A percentile compares a stretch with the other conserved stretches of the same genome.
phyloP scores from a whole-genome alignment of 2,797 vertebrate species.

The Cossypha heuglini region DNA sequence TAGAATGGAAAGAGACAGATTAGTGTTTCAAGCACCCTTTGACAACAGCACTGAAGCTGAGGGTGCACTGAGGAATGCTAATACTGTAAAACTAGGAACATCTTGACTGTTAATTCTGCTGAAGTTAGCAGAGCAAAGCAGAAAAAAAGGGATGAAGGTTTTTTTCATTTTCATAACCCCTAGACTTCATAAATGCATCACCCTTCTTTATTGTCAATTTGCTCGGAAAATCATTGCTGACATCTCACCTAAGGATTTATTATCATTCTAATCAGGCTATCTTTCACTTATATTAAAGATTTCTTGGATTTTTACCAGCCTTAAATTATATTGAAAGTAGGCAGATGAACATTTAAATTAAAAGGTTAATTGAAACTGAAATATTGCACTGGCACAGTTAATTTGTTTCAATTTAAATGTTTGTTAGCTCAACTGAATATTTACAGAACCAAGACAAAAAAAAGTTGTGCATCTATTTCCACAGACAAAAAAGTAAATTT shows the following conservation, averaged over 20 bases:
- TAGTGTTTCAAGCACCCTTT: conserved; percentile 15
- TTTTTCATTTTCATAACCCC: not conserved
- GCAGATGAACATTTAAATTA: conserved; percentile 45
- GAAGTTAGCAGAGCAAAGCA: not conserved
- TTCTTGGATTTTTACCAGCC: conserved; percentile 38
- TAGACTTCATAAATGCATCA: conserved; percentile 7
- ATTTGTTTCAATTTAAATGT: conserved; percentile 41
- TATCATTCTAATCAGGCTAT: not conserved
- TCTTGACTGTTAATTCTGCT: conserved; percentile 39
- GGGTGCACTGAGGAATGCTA: not conserved
- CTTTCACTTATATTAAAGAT: not conserved
- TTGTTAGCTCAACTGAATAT: conserved; percentile 34
- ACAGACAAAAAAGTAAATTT: not conserved
- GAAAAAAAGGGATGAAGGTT: fast-evolving
- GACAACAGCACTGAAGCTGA: not conserved
- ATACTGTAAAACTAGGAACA: conserved; percentile 4
- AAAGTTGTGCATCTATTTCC: not conserved
- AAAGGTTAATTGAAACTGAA: conserved; percentile 56
- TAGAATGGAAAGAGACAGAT: conserved; percentile 32
- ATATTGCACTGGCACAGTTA: not conserved
- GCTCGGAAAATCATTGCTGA: not conserved
- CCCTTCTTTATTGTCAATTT: conserved; percentile 39
- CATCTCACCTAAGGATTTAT: conserved; percentile 27
- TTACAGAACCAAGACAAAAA: conserved; percentile 13
- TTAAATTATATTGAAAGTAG: conserved; percentile 17